Base-by-base conservation (phyloP, 2,797 vertebrate genomes). In the Spinus pinus region DNA sequence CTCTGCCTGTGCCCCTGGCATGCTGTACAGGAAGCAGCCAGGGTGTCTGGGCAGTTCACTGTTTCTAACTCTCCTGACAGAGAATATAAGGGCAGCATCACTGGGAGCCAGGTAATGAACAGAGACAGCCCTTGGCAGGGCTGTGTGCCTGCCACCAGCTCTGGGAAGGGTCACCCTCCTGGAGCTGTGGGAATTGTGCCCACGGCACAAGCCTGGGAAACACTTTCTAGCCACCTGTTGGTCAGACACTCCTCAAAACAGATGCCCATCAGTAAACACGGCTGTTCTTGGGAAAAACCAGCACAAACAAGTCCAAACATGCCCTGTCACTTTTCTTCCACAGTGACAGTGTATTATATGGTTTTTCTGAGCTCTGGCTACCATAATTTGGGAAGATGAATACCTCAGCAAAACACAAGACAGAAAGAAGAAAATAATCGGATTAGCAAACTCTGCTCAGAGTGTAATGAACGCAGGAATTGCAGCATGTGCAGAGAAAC, bases 211-310 rank as follows among this genome's bases (percentile, higher is more conserved):
- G 39, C 33, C 46, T 4, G 1, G 35, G 44, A 70, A 66, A 9
- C 8, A 47, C 6, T 58, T 62, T 47, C 22, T 66, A 13, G 0
- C 4, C 3, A 1, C 0, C 37, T 21, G 14, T 69, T 54, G 41
- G 10, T 41, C 49, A 77, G n/a, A 28, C 9, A 5, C 28, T 49
- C 49, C 47, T 39, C 56, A 30, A 61, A 79, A 50, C 31, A 71
- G 25, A 49, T 31, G 25, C 8, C 27, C 6, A 7, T 31, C 28
- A 14, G 10, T 50, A 54, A 78, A 70, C 51, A 24, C 20, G 2
- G 7, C 44, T 3, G 0, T 14, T 83, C 28, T 28, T 41, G 35
- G 19, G 16, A 30, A 24, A 27, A 90, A 69, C 2, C 22, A 81
- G 21, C 30, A 58, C 2, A 3, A 41, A 60, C 9, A 47, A 12